Conservation (phyloP, 2,888 invertebrate species). For the Apoderus coryli region DNA sequence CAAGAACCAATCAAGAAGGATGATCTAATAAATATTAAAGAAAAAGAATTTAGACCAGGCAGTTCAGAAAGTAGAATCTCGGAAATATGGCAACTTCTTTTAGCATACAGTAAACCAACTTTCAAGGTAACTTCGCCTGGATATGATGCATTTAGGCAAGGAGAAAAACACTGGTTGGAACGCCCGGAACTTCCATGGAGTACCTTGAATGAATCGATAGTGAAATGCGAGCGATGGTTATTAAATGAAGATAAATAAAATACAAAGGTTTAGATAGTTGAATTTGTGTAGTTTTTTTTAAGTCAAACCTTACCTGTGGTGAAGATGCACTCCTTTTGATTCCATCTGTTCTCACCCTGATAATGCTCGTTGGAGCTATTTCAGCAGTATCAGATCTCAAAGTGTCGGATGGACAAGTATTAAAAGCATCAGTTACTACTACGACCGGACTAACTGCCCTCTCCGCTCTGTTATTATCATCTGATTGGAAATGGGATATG, state of each 20-base stretch:
- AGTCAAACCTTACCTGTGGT: constrained; percentile 39
- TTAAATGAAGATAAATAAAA: constrained; percentile 13
- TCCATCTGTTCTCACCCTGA: constrained; percentile 42
- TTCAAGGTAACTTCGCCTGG: constrained; percentile 21
- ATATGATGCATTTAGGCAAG: constrained; percentile 17
- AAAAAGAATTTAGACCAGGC: constrained; percentile 7
- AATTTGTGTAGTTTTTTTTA: constrained; percentile 6
- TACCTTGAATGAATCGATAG: constrained; percentile 21
- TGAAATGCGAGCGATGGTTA: constrained; percentile 27
- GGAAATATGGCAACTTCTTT: constrained; percentile 23
- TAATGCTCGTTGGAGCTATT: constrained; percentile 23
- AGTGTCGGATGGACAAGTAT: constrained; percentile 25
- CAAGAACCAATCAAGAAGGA: too few species aligned
- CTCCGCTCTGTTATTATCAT: constrained; percentile 21
- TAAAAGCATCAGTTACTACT: constrained; percentile 30
- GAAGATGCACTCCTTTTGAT: constrained; percentile 45
- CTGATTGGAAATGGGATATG: constrained; percentile 17
- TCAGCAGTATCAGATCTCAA: constrained; percentile 21
- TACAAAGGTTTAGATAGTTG: too few species aligned
- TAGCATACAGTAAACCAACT: constrained; percentile 14
- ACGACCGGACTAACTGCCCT: constrained; percentile 30
- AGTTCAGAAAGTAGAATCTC: constrained; percentile 18
- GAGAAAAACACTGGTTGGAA: constrained; percentile 20
- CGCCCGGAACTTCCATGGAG: constrained; percentile 22
- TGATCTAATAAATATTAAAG: too few species aligned